Base-by-base conservation (phyloP, 2,888 invertebrate genomes). In the Anaspis maculata region DNA sequence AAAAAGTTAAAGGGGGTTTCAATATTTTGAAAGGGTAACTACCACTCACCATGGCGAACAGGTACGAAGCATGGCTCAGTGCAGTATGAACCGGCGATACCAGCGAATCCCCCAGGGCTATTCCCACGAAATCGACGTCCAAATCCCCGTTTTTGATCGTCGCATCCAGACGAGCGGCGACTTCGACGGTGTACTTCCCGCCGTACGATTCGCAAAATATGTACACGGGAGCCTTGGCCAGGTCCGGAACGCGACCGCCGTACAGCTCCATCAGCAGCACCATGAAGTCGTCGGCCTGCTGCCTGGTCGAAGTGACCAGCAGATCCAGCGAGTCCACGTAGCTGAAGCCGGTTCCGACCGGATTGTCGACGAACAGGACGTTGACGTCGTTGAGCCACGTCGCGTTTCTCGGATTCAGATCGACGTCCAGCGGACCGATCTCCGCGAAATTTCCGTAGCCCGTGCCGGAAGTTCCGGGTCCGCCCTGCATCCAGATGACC, bases 191-290 rank as follows among this genome's bases (percentile, higher is more conserved):
- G 88, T 91, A 91, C 68, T 94, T 92, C 1, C 91, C 92, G 11
- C 92, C 92, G 61, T 92, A 92, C 0, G 90, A 90, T 62, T 92
- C 90, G 13, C 82, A 83, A 53, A 87, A 84, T 39, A 92, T 85
- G 57, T 89, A 91, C 16, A 88, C 68, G 1, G 88, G 83, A 0
- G 82, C 73, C 6, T 65, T 68, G 57, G 74, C 71, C 55, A 90
- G 90, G 51, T 80, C 74, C 0, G 83, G 76, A 53, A 82, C 69
- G n/a, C n/a, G n/a, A n/a, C 68, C 59, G n/a, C 66, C 52, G 46
- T 84, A 77, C 61, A 92, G 86, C 5, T 71, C 72, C 52, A 71
- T 72, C 66, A 89, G 73, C 23, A 87, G 69, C 31, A 71, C 69
- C 2, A 91, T 71, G 45, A 94, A 75, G 64, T 94, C 92, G 21